Evolutionary conservation across 2,797 vertebrate genomes (phyloP).

Genomic region (Gallinago solitaria): DNA sequence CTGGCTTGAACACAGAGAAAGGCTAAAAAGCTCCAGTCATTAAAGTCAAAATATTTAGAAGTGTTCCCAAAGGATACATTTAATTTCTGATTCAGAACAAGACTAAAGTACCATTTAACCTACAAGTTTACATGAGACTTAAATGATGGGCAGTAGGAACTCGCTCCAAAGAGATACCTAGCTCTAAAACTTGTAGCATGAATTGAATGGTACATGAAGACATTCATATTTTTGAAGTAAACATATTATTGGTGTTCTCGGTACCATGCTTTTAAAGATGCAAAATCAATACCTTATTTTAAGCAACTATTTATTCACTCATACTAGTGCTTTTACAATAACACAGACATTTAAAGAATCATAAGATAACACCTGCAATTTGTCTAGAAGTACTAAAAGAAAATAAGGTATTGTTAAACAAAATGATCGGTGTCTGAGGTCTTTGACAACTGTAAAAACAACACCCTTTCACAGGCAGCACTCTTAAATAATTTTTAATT

Average conservation of each 20-base stretch:
- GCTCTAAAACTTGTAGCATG: neutral
- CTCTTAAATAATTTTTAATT: constrained; percentile 48
- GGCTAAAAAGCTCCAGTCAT: neutral
- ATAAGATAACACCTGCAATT: neutral
- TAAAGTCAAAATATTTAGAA: constrained; percentile 6
- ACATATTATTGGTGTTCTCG: neutral
- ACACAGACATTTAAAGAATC: constrained; percentile 31
- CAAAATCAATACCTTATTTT: constrained; percentile 21
- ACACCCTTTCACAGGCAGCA: neutral
- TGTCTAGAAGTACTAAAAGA: constrained; percentile 26
- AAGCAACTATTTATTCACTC: neutral
- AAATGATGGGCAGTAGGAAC: neutral
- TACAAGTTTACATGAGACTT: neutral
- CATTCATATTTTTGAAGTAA: neutral
- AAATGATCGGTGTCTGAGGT: neutral
- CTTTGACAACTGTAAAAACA: constrained; percentile 7
- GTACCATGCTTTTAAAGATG: constrained; percentile 8
- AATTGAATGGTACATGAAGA: neutral
- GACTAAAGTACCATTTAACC: neutral
- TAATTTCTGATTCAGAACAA: neutral
- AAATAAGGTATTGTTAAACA: constrained; percentile 41
- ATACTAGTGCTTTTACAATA: constrained; percentile 40
- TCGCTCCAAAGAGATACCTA: neutral
- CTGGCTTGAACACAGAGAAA: neutral
- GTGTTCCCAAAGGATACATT: neutral